Percentiles rank a stretch among this genome's conserved stretches.
phyloP scores from a whole-genome alignment of 2,888 invertebrate species.

The Leptinotarsa rubiginosa region DNA sequence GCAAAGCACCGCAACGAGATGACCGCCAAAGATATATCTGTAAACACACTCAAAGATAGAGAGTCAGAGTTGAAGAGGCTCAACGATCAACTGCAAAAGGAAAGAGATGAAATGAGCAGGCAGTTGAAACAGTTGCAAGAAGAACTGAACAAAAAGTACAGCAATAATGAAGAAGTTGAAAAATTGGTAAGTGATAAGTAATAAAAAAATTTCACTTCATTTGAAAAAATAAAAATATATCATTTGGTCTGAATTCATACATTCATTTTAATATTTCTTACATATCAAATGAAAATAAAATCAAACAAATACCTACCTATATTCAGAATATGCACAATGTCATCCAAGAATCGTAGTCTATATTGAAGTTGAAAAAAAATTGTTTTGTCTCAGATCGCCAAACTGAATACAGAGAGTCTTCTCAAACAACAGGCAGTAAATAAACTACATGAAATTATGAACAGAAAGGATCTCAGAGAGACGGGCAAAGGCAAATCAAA shows the following conservation, averaged over 20 bases:
- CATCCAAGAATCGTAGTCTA: too few relatives aligned
- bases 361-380: too few relatives aligned
- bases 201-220: not conserved
- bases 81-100: conserved; percentile 74
- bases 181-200: conserved; percentile 69
- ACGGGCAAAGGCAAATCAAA: conserved; percentile 77
- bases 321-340: too few relatives aligned
- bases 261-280: too few relatives aligned
- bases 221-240: not conserved
- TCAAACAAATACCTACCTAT: too few relatives aligned
- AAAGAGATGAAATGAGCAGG: conserved; percentile 85
- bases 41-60: conserved; percentile 80
- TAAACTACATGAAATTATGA: conserved; percentile 97
- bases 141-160: conserved; percentile 75
- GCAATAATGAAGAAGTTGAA: conserved; percentile 82
- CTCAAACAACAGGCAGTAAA: conserved; percentile 95
- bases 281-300: too few relatives aligned
- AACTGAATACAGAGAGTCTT: conserved; percentile 87
- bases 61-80: conserved; percentile 79
- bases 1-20: conserved; percentile 88
- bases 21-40: conserved; percentile 79
- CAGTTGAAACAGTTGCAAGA: conserved; percentile 83
- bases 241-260: too few relatives aligned
- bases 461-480: conserved; percentile 85
- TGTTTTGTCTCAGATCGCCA: conserved; percentile 68